phyloP scores from a whole-genome alignment of 2,113 vertebrate genomes.

The Caretta caretta region DNA sequence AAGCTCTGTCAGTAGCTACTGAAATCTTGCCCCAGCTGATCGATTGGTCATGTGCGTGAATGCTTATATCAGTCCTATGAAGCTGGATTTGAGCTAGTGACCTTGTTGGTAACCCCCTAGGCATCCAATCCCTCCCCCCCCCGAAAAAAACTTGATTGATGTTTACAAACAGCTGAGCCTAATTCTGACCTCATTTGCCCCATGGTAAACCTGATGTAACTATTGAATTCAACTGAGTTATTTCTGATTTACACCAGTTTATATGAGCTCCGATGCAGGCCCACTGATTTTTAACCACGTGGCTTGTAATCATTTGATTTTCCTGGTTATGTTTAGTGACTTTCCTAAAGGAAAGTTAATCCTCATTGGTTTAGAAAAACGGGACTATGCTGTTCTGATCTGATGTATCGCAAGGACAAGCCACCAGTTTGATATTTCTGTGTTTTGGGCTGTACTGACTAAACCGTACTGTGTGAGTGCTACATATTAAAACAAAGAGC shows the following conservation, averaged over 20 bases:
- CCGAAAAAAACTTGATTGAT: neutral
- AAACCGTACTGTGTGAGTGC: neutral
- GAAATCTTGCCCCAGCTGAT: neutral
- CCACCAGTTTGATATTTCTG: neutral
- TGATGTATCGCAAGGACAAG: neutral
- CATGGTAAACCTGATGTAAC: neutral
- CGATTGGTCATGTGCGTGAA: neutral
- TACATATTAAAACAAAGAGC: constrained; percentile 41
- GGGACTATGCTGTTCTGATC: neutral
- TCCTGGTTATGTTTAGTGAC: neutral
- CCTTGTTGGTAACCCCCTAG: neutral
- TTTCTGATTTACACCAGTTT: neutral
- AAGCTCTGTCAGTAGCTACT: neutral
- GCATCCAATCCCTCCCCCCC: neutral
- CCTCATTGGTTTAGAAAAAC: neutral
- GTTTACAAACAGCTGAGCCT: neutral
- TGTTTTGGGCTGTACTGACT: constrained; percentile 14
- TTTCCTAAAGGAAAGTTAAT: neutral
- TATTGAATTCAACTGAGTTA: neutral
- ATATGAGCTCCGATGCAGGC: neutral
- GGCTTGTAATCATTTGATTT: neutral
- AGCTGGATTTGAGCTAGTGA: neutral
- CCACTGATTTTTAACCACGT: neutral
- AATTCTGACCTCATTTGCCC: neutral
- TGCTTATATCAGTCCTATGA: neutral